These are phyloP conservation scores for Agrochola lota DNA, from an alignment of 2,888 invertebrate genomes.

Conservation along the genomic window DNA sequence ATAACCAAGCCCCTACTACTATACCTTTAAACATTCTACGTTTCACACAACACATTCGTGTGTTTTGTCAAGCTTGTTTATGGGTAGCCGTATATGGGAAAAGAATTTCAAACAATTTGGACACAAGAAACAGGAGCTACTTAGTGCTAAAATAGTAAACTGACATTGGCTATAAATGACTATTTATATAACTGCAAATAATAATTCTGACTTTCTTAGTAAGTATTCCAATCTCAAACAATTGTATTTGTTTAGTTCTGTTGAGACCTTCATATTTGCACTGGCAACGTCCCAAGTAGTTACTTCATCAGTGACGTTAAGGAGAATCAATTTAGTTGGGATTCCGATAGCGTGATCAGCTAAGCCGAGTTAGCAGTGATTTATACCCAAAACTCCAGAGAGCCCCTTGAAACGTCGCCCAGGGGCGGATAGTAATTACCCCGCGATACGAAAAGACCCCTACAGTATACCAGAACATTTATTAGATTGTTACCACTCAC, in stretches of 20 bases:
- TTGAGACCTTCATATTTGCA: slow-evolving; percentile 5
- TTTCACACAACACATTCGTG: slow-evolving; percentile 28
- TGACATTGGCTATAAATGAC: not conserved
- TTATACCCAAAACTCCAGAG: slow-evolving; percentile 76
- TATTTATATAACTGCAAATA: not conserved
- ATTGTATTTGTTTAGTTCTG: not conserved
- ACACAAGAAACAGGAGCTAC: not conserved
- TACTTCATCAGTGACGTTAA: slow-evolving; percentile 57
- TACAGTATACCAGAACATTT: slow-evolving; percentile 69
- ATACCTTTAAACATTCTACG: slow-evolving; percentile 22
- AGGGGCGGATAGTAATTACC: slow-evolving; percentile 81
- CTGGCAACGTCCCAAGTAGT: slow-evolving; percentile 30
- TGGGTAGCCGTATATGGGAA: not conserved
- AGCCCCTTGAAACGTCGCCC: slow-evolving; percentile 74
- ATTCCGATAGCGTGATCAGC: slow-evolving; percentile 73
- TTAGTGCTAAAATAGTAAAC: slow-evolving; percentile 9
- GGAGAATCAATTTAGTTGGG: slow-evolving; percentile 64
- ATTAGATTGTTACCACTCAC: slow-evolving; percentile 79
- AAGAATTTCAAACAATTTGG: slow-evolving; percentile 14
- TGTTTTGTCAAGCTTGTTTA: slow-evolving; percentile 13
- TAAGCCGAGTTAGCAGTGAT: slow-evolving; percentile 81
- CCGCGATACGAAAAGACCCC: slow-evolving; percentile 74
- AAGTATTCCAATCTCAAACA: slow-evolving; percentile 5
- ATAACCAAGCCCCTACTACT: slow-evolving; percentile 40
- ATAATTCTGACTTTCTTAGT: not conserved